Evolutionary conservation across 2,888 invertebrate genomes (phyloP).

Genomic region (Sarcophaga caerulescens): DNA sequence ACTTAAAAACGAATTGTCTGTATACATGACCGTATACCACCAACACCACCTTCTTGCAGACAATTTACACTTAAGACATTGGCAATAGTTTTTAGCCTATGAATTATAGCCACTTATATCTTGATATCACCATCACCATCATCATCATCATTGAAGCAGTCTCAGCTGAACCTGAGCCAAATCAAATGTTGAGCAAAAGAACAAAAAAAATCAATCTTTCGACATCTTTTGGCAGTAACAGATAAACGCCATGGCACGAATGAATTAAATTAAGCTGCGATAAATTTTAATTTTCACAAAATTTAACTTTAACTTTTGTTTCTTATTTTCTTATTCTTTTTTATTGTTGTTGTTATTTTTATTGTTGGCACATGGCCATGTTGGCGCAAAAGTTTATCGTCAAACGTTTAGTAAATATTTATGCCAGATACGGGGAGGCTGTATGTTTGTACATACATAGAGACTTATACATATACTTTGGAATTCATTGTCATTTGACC

Average conservation of each 20-base stretch:
- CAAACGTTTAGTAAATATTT: neutral
- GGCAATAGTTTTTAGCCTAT: slow-evolving; percentile 39
- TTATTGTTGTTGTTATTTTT: neutral
- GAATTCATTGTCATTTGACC: neutral
- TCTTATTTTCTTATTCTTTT: neutral
- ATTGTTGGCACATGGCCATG: slow-evolving; percentile 72
- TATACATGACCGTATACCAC: slow-evolving; percentile 9
- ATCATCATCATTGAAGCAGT: slow-evolving; percentile 14
- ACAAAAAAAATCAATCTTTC: slow-evolving; percentile 70
- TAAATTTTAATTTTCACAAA: slow-evolving; percentile 73
- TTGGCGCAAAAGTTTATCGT: slow-evolving; percentile 14
- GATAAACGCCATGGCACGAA: slow-evolving; percentile 65
- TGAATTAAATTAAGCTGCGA: slow-evolving; percentile 75
- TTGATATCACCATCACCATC: slow-evolving; percentile 27
- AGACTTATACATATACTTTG: neutral
- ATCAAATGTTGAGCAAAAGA: slow-evolving; percentile 71
- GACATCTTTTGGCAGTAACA: slow-evolving; percentile 72
- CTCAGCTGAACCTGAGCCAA: slow-evolving; percentile 66
- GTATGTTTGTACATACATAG: neutral
- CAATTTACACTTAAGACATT: slow-evolving; percentile 54
- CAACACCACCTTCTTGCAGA: slow-evolving; percentile 10
- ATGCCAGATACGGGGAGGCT: neutral
- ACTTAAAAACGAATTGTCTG: slow-evolving; percentile 50
- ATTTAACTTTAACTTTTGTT: slow-evolving; percentile 62
- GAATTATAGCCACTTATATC: slow-evolving; percentile 48